Evolutionary conservation across 2,797 vertebrate genomes (phyloP), one percentile per base, ranked within the genome.

Genomic region (Esox masquinongy): DNA sequence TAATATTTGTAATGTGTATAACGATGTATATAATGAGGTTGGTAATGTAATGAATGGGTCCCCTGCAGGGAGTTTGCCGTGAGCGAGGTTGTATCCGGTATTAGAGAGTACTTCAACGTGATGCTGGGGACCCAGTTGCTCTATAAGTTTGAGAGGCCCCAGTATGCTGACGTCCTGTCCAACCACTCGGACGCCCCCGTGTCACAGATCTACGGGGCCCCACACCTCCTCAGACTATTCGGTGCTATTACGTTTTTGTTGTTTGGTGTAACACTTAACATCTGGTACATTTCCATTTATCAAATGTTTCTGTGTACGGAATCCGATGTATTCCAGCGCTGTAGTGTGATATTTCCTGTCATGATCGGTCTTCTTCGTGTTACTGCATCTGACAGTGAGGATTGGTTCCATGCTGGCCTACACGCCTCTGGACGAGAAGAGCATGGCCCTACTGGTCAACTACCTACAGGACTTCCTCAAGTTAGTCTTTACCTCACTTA

Each of bases 341-440:
- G 29, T 31, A 31, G 29, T 31, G 29, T 31, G 29, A 31, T 31
- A 31, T 31, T 31, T 31, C 29, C 29, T 31, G 29, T 31, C 29
- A 31, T 31, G 29, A 31, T 31, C 3, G 29, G 29, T 31, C 29
- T 31, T 31, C 29, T 31, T 1, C 29, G 3, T 31, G 29, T 31
- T 31, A 3, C 29, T 5, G 16, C 19, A 1, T 19, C 50, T 53
- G 50, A 53, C 50, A 0, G 97, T 99, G 67, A 94, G 96, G 4
- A 99, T 98, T 1, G 98, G 97, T 86, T 96, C 98, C 34, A 99
- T 99, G 98, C 89, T 99, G 87, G 97, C 98, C 8, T 99, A 99
- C 86, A 99, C 98, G 0, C 97, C 98, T 15, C 92, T 99, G 68
- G 98, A 99, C 36, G 97, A 99, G 95, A 99, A 99, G 92, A 97